Evolutionary conservation across 2,113 vertebrate genomes (phyloP).

Genomic region (Callithrix jacchus): DNA sequence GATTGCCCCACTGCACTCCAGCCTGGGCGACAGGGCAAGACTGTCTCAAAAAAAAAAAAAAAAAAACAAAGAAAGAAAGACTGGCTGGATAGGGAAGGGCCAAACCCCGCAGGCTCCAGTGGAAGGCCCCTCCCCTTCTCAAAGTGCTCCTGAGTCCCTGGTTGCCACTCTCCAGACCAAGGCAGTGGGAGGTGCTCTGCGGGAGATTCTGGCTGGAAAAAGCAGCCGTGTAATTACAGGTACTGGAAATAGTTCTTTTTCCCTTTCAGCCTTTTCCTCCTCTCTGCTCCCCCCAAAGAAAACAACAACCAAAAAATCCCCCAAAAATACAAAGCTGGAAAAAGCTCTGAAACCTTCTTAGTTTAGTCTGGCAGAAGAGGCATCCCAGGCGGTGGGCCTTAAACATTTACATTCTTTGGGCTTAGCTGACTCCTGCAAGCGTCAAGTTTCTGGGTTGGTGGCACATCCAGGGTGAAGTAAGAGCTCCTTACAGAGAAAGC

Average conservation of each 20-base stretch:
- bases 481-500: neutral
- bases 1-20: too few species aligned
- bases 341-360: constrained; percentile 17
- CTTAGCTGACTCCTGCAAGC: neutral
- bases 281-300: neutral
- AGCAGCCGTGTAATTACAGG: constrained; percentile 46
- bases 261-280: neutral
- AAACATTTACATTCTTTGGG: constrained; percentile 42
- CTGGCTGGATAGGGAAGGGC: neutral
- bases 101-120: neutral
- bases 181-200: neutral
- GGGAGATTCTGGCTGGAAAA: constrained; percentile 16
- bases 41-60: too few species aligned
- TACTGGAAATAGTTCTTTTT: constrained; percentile 52
- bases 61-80: neutral
- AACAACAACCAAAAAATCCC: constrained; percentile 43
- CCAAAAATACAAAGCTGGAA: constrained; percentile 25
- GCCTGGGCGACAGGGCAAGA: too few species aligned
- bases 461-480: neutral
- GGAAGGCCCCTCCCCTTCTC: neutral
- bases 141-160: neutral
- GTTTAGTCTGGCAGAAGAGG: constrained; percentile 80
- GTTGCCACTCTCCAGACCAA: neutral
- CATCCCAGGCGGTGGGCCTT: constrained; percentile 35
- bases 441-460: constrained; percentile 50